phyloP scores from a whole-genome alignment of 2,113 vertebrate species.

The Atherinomorus stipes region DNA sequence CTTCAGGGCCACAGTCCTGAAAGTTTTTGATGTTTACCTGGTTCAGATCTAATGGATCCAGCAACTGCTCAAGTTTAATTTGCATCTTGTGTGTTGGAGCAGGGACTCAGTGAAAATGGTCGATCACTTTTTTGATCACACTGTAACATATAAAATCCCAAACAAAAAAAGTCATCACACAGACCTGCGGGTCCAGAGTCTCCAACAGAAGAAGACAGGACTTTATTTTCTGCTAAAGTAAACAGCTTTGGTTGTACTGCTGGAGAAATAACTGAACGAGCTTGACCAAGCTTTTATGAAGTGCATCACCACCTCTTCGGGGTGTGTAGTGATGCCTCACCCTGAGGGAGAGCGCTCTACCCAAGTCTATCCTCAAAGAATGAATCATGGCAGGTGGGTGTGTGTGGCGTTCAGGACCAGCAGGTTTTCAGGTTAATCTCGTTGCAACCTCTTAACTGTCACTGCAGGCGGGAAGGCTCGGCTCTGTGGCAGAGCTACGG shows the following conservation, averaged over 20 bases:
- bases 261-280: too few relatives aligned
- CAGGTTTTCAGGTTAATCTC: constrained; percentile 43
- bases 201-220: not conserved
- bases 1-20: too few relatives aligned
- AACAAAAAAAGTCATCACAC: not conserved
- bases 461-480: not conserved
- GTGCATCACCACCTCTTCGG: not conserved
- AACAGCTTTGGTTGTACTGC: not conserved
- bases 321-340: not conserved
- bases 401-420: constrained; percentile 38
- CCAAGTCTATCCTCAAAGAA: not conserved
- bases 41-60: too few relatives aligned
- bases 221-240: not conserved
- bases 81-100: too few relatives aligned
- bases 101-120: too few relatives aligned
- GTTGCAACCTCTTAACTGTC: not conserved
- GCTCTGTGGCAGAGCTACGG: not conserved
- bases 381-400: constrained; percentile 10
- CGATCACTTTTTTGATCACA: too few relatives aligned
- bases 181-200: not conserved
- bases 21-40: too few relatives aligned
- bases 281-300: not conserved
- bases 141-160: too few relatives aligned
- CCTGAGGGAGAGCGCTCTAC: not conserved
- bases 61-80: too few relatives aligned